Base-by-base conservation (phyloP, 2,888 invertebrate species). In the Dugesia japonica region DNA sequence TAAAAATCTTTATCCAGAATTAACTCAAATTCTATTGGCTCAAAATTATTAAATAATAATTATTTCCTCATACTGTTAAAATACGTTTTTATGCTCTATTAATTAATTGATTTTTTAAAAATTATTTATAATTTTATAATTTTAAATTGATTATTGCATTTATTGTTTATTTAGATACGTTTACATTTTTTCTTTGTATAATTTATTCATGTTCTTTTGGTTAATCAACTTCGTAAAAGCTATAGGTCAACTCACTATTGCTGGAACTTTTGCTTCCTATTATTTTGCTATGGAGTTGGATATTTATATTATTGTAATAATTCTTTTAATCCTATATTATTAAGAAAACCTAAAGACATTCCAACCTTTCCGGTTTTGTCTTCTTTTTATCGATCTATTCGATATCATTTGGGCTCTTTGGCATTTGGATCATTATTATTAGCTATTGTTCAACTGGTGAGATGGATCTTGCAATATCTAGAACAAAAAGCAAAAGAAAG, bases 201-300 rank as follows among this genome's bases (percentile, higher is more conserved):
- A 9, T 56, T 4, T 84, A 77, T 80, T 79, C 72, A 79, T 79
- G 77, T 79, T 79, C 28, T 80, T 80, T 73, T 79, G 79, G 79
- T 28, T 78, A 7, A 33, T 72, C 20, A 74, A 77, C 42, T 79
- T 79, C 71, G 72, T 75, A 15, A 73, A 72, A 17, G 79, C 77
- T 15, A 28, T 79, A 7, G 78, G 78, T 42, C 76, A 79, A 71
- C 77, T 79, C 76, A 78, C 78, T 9, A 56, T 79, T 17, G 78
- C 79, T 7, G 79, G 79, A 15, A 78, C 79, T 0, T 79, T 79
- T 71, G 79, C 79, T 9, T 75, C 73, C 0, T 79, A 80, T 72
- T 79, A 80, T 71, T 79, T 79, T 27, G 78, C 78, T 1, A 71
- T 33, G 1, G n/a, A 20, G 56, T 56, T 13, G 17, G 56, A 20